A percentile compares a stretch with the other conserved stretches of the same genome.
Evolutionary conservation across 2,797 vertebrate species (phyloP).

Genomic region (Scleropages formosus): DNA sequence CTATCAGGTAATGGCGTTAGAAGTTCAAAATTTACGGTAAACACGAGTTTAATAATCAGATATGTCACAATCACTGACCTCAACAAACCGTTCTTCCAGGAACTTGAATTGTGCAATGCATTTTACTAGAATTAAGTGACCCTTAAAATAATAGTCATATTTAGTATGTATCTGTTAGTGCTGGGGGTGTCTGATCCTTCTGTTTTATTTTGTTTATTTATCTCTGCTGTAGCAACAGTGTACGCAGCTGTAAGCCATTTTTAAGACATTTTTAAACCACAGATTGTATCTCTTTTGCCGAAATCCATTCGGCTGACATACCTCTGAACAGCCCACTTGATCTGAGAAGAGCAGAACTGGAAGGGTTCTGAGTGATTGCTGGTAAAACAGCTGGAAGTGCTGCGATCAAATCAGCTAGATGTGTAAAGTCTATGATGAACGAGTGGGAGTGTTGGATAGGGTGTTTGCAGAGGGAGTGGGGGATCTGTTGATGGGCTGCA

Average conservation of each 20-base stretch:
- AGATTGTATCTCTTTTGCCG: conserved; percentile 5
- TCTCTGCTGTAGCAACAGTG: background rate
- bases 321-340: background rate
- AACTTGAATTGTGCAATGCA: no score
- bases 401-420: background rate
- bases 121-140: no score
- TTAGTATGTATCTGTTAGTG: conserved; percentile 10
- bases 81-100: no score
- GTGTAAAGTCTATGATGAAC: background rate
- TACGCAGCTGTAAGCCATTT: background rate
- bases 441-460: no score
- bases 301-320: conserved; percentile 17
- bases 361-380: conserved; percentile 5
- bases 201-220: conserved; percentile 18
- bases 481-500: background rate
- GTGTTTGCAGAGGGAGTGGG: background rate
- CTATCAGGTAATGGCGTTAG: no score
- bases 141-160: background rate
- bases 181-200: background rate
- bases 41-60: no score
- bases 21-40: no score
- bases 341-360: conserved; percentile 6
- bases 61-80: no score
- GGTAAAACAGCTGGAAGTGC: background rate
- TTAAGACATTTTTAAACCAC: background rate